Evolutionary conservation across 37 sponge, comb jelly and placozoan genomes (phyloP).

Genomic region (Cliona cf. orientalis): DNA sequence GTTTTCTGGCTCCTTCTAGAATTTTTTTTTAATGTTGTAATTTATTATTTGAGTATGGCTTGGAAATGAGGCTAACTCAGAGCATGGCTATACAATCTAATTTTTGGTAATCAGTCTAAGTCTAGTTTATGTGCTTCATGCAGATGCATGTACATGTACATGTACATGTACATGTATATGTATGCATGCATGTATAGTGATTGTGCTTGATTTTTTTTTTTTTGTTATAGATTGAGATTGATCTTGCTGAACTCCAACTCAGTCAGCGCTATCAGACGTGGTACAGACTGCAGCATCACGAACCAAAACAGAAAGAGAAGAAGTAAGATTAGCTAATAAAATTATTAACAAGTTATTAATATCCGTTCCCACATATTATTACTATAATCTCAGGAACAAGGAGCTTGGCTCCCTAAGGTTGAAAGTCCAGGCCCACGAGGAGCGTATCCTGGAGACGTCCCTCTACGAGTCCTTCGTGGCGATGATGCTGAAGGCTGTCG

Average conservation of each 20-base stretch:
- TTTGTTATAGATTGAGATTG: conserved; percentile 57
- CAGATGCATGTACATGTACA: no score
- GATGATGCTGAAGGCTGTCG: conserved; percentile 75
- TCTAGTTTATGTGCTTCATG: no score
- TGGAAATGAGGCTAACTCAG: background rate
- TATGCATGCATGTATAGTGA: no score
- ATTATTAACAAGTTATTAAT: background rate
- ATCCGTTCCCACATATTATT: background rate
- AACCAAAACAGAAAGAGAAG: conserved; percentile 60
- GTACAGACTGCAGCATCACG: conserved; percentile 72
- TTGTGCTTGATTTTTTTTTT: no score
- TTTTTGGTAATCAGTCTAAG: no score
- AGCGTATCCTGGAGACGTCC: conserved; percentile 69
- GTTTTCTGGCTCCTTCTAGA: background rate
- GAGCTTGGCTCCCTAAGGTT: conserved; percentile 85
- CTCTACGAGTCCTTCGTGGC: conserved; percentile 73
- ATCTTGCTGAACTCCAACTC: conserved; percentile 69
- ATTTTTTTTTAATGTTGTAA: background rate
- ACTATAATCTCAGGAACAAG: conserved; percentile 36
- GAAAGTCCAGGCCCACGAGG: conserved; percentile 79
- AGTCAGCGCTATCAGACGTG: conserved; percentile 76
- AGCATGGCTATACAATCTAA: no score
- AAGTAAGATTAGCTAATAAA: conserved; percentile 26
- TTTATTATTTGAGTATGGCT: background rate
- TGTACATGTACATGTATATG: no score